A percentile compares a stretch with the other conserved stretches of the same genome.
These are phyloP conservation scores for Eupeodes latifasciatus DNA, from an alignment of 2,888 invertebrate genomes.

Conservation along the genomic window DNA sequence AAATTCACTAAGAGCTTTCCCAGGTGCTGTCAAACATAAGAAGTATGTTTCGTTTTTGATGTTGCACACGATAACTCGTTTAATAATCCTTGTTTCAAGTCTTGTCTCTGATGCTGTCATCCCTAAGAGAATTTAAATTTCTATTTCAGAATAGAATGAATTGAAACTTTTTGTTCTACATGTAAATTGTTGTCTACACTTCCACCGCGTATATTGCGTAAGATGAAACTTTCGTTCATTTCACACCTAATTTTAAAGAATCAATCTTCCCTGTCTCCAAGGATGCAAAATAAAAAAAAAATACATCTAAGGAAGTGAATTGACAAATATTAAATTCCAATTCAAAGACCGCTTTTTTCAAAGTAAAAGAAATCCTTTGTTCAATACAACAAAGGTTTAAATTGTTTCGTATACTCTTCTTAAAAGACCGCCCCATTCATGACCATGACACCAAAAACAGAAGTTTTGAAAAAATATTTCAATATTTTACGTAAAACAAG, in stretches of 20 bases:
- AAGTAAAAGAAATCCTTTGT: neutral
- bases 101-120: too few species aligned
- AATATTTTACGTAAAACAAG: neutral
- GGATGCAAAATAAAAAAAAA: neutral
- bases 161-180: neutral
- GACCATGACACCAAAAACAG: neutral
- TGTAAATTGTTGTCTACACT: neutral
- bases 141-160: neutral
- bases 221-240: neutral
- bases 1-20: too few species aligned
- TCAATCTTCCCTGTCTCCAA: neutral
- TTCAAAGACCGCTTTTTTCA: neutral
- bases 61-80: too few species aligned
- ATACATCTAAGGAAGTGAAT: neutral
- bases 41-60: too few species aligned
- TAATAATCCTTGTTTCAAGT: too few species aligned
- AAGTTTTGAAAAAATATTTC: neutral
- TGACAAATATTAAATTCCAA: slow-evolving; percentile 25
- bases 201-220: neutral
- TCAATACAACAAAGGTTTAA: slow-evolving; percentile 1
- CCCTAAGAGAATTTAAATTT: neutral
- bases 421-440: neutral
- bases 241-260: neutral
- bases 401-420: neutral
- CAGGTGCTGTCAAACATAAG: too few species aligned